Percentiles rank a stretch among this genome's conserved stretches.
Conservation (phyloP, 2,113 vertebrate species). For the Pagrus major region DNA sequence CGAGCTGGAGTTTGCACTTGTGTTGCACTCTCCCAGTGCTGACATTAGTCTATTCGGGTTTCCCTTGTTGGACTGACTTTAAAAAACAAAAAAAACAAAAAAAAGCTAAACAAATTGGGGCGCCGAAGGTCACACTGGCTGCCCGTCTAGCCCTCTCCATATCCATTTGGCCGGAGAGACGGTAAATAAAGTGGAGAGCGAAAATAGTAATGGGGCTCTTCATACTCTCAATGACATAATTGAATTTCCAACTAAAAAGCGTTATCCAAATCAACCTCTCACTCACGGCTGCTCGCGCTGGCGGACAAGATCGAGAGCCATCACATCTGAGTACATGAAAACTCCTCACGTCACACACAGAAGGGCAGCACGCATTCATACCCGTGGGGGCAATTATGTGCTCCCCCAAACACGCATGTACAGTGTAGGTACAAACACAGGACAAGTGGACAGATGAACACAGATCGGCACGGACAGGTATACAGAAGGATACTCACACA, state of each 20-base stretch:
- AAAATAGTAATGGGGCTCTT: constrained; percentile 65
- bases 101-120: not conserved
- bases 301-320: not conserved
- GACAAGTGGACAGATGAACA: constrained; percentile 58
- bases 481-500: constrained; percentile 55
- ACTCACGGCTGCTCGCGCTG: constrained; percentile 1
- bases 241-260: constrained; percentile 62
- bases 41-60: not conserved
- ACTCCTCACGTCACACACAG: not conserved
- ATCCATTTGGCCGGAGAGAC: constrained; percentile 52
- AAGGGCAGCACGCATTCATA: not conserved
- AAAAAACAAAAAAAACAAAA: not conserved
- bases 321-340: not conserved
- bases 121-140: constrained; percentile 31
- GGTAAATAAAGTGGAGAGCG: constrained; percentile 44
- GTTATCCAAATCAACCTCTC: constrained; percentile 48
- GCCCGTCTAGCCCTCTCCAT: constrained; percentile 53
- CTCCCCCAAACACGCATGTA: constrained; percentile 41
- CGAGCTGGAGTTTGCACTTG: constrained; percentile 14
- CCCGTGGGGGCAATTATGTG: constrained; percentile 54
- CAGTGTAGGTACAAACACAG: constrained; percentile 38
- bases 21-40: not conserved
- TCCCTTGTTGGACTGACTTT: not conserved
- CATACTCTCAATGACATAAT: constrained; percentile 64
- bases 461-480: constrained; percentile 57